These are phyloP conservation scores for Acanthochromis polyacanthus DNA, from an alignment of 2,113 vertebrate species.

Conservation along the genomic window DNA sequence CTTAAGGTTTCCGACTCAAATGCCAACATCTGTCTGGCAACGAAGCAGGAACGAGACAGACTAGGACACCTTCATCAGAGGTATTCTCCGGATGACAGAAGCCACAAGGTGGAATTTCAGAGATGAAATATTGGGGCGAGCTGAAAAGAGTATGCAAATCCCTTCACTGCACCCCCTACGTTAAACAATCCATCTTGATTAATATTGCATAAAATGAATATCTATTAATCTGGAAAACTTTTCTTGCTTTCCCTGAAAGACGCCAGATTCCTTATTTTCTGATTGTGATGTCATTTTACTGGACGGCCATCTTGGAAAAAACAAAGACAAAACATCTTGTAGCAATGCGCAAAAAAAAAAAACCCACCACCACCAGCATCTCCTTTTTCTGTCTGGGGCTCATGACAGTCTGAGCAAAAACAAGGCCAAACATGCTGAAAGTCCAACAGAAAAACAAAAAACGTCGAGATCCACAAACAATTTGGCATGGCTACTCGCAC, in stretches of 20 bases:
- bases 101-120: conserved; percentile 77
- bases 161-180: conserved; percentile 29
- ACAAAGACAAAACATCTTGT: conserved; percentile 53
- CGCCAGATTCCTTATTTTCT: conserved; percentile 19
- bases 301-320: conserved; percentile 64
- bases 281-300: conserved; percentile 63
- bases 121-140: conserved; percentile 75
- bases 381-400: conserved; percentile 50
- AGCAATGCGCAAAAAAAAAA: conserved; percentile 43
- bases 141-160: conserved; percentile 75
- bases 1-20: conserved; percentile 81
- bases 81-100: conserved; percentile 80
- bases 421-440: conserved; percentile 57
- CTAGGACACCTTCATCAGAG: conserved; percentile 79
- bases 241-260: conserved; percentile 44
- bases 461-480: conserved; percentile 58
- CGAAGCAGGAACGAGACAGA: conserved; percentile 68
- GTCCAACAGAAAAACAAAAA: conserved; percentile 44
- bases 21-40: conserved; percentile 83
- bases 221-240: conserved; percentile 63
- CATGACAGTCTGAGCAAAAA: conserved; percentile 44
- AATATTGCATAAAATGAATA: conserved; percentile 73
- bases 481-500: conserved; percentile 65
- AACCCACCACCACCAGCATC: conserved; percentile 19
- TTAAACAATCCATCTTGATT: conserved; percentile 74